Percentiles rank a stretch among this genome's conserved stretches.
Evolutionary conservation across 2,113 vertebrate species (phyloP).

Genomic region (Damaliscus lunatus): DNA sequence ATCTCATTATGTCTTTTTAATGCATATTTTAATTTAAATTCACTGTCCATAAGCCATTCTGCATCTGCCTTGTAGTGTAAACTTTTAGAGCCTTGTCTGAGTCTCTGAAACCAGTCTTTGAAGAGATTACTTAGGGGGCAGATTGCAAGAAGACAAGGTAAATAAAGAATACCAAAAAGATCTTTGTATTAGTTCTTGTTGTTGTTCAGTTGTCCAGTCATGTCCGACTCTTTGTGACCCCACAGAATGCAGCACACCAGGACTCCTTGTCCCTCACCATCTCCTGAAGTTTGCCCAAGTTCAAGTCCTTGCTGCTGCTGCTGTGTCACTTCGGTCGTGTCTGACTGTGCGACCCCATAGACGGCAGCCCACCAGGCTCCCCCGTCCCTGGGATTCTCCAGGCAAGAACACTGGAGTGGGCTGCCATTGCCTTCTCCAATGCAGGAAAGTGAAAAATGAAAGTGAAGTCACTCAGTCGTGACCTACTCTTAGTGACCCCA

Average conservation of each 20-base stretch:
- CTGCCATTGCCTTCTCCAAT: not conserved
- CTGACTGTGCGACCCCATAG: rapidly evolving
- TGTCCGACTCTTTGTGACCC: not conserved
- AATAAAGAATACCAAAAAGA: not conserved
- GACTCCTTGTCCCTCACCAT: not conserved
- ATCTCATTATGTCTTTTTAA: not conserved
- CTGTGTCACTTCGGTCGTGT: not conserved
- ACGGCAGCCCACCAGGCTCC: not conserved
- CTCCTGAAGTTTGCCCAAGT: not conserved
- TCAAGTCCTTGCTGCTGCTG: not conserved
- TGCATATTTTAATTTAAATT: not conserved
- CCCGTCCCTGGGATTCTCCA: not conserved
- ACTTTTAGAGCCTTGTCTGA: not conserved
- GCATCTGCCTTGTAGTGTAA: not conserved
- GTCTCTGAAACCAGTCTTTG: not conserved
- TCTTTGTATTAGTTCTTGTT: not conserved
- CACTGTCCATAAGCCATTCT: not conserved
- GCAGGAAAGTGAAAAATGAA: not conserved
- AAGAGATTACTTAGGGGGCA: not conserved
- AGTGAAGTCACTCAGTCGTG: not conserved
- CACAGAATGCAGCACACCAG: not conserved
- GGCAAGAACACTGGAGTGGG: not conserved
- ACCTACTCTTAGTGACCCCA: too few relatives aligned
- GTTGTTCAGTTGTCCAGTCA: not conserved
- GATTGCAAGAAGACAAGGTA: not conserved